Evolutionary conservation across 1,140 invertebrate species (phyloP).

Genomic region (Heliconius himera): DNA sequence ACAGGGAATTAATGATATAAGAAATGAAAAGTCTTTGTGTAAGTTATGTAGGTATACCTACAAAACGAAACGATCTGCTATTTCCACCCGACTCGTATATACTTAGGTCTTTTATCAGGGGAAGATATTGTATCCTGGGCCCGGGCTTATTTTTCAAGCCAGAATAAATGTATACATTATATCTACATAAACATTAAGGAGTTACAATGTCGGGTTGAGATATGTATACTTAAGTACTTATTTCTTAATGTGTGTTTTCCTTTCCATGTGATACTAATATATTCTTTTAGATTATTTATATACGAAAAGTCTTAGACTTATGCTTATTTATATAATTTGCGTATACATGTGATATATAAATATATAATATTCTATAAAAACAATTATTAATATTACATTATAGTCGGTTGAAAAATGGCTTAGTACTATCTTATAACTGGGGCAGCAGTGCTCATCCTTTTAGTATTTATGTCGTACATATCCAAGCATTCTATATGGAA

Average conservation of each 20-base stretch:
- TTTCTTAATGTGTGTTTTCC: not conserved
- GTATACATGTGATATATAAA: not conserved
- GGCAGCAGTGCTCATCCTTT: not conserved
- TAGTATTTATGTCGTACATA: not conserved
- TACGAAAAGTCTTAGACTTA: not conserved
- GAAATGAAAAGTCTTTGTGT: not conserved
- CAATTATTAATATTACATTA: not conserved
- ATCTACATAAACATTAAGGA: not conserved
- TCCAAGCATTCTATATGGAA: not conserved
- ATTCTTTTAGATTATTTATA: not conserved
- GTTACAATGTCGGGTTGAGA: not conserved
- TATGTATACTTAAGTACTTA: not conserved
- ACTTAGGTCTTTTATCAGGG: not conserved
- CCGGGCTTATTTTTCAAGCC: too few relatives aligned
- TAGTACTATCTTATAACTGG: not conserved
- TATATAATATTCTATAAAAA: not conserved
- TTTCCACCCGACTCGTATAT: not conserved
- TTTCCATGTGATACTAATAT: not conserved
- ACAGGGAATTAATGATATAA: not conserved
- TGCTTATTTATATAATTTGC: not conserved
- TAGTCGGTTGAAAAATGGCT: not conserved
- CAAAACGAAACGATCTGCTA: not conserved
- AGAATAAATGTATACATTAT: too few relatives aligned
- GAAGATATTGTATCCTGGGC: not conserved
- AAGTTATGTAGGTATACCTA: not conserved